phyloP scores from a whole-genome alignment of 2,113 vertebrate species.

The Anser brachyrhynchus region DNA sequence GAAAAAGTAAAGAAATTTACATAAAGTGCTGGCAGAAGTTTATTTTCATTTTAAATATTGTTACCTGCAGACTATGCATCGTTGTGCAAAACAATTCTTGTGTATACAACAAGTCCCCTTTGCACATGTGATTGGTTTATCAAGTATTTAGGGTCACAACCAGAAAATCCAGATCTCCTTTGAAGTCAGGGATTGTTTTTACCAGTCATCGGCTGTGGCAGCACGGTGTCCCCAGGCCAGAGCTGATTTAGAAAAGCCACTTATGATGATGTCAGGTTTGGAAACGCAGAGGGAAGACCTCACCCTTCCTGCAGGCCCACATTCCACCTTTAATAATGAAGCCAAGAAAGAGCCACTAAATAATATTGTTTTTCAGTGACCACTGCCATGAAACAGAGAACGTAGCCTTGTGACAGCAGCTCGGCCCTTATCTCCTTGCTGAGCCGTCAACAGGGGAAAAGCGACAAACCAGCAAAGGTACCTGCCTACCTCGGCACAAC shows the following conservation, averaged over 20 bases:
- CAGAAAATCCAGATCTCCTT: background rate
- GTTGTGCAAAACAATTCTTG: background rate
- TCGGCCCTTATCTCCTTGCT: background rate
- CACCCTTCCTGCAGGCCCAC: conserved; percentile 64
- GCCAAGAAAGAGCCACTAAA: conserved; percentile 32
- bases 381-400: background rate
- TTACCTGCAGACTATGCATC: accelerated
- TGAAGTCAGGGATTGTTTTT: background rate
- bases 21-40: background rate
- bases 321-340: conserved; percentile 54
- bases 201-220: background rate
- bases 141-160: background rate
- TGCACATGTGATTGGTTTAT: background rate
- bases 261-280: background rate
- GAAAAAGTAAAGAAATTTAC: background rate
- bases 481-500: background rate
- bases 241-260: background rate
- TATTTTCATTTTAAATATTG: background rate
- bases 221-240: background rate
- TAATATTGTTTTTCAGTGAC: background rate
- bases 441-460: background rate
- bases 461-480: background rate
- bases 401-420: background rate
- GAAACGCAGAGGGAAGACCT: conserved; percentile 41
- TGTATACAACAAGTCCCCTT: background rate